Base-by-base conservation (phyloP, 2,888 invertebrate genomes). In the Plebejus argus region DNA sequence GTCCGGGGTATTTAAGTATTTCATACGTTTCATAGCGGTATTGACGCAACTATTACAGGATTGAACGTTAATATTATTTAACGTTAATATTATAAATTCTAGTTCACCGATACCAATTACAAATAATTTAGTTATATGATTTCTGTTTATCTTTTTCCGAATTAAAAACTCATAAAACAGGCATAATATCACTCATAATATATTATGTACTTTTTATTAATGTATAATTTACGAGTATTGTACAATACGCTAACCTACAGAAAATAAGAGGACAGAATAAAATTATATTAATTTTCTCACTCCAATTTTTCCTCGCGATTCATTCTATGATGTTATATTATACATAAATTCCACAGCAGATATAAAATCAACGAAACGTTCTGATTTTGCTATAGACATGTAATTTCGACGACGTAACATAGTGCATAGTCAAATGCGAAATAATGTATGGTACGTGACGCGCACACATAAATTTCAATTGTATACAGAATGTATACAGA, bases 361-460 rank as follows among this genome's bases (percentile, higher is more conserved):
- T 71, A 71, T 71, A 3, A 74, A 74, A 53, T 15, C 74, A 6
- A 53, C 5, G 28, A 23, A 45, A 28, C 74, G 18, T 49, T 53
- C 49, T 1, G 28, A 28, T 53, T 74, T 53, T 2, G 74, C 53
- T 74, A 53, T 53, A 53, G 53, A 74, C 53, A 23, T 45, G 74
- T 74, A 74, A 74, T 74, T 74, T 74, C 28, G 28, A 49, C 49
- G 49, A 72, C 39, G 45, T 53, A 74, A 74, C 45, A 18, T 28
- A 53, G 74, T 74, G 53, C 74, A 72, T 72, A 74, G 74, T 74
- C 74, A 74, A 74, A 74, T 49, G 74, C 49, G 53, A 74, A 74
- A 53, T 74, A 53, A 74, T 74, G 53, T 74, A 33, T 45, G 53
- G 23, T 74, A 74, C 74, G 74, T 74, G 74, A 74, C 53, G 49